phyloP scores from a whole-genome alignment of 2,113 vertebrate species.

The Polyodon spathula region DNA sequence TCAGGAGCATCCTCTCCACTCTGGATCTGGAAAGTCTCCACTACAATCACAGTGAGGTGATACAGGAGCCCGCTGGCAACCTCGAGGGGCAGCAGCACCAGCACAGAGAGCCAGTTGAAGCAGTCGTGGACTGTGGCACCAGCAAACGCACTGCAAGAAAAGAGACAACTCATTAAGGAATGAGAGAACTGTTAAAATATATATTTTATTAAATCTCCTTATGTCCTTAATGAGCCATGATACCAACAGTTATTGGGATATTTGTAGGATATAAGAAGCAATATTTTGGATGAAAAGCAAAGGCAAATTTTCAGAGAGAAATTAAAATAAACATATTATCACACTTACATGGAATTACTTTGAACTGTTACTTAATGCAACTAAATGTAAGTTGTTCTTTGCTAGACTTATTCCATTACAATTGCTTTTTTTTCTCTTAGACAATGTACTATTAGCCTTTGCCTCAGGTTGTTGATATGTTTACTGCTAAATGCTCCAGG shows the following conservation, averaged over 20 bases:
- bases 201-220: no score
- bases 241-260: background rate
- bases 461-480: background rate
- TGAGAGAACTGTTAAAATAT: no score
- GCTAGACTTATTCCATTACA: no score
- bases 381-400: no score
- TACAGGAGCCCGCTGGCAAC: conserved; percentile 60
- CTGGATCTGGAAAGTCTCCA: conserved; percentile 63
- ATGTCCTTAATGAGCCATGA: background rate
- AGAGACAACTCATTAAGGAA: conserved; percentile 14
- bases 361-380: no score
- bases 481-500: no score
- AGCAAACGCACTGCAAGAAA: conserved; percentile 65
- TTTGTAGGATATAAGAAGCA: conserved; percentile 12
- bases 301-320: no score
- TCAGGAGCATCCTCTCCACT: conserved; percentile 70
- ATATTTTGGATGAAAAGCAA: no score
- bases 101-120: conserved; percentile 87
- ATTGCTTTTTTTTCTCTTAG: no score
- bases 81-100: conserved; percentile 80
- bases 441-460: conserved; percentile 8
- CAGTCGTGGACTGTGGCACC: conserved; percentile 86
- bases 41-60: conserved; percentile 51
- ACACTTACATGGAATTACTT: no score
- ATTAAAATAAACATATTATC: no score